Percentiles rank a stretch among this genome's conserved stretches.
phyloP scores from a whole-genome alignment of 2,888 invertebrate species.

The Ferdinandea cuprea region DNA sequence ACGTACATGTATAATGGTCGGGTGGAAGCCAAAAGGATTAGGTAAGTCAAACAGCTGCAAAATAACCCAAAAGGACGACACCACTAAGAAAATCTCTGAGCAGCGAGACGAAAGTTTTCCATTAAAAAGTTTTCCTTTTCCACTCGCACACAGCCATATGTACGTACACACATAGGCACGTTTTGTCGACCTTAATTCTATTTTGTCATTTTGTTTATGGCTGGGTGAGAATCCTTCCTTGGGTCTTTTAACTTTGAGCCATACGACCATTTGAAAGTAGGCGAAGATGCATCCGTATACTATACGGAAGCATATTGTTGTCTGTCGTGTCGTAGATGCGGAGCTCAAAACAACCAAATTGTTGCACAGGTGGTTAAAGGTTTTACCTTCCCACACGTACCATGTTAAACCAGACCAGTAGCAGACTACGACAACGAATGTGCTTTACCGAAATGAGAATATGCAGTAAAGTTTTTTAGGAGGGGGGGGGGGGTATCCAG shows the following conservation, averaged over 20 bases:
- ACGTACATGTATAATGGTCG: neutral
- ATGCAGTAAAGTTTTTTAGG: slow-evolving; percentile 45
- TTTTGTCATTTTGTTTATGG: slow-evolving; percentile 41
- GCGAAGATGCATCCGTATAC: slow-evolving; percentile 19
- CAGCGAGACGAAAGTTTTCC: slow-evolving; percentile 63
- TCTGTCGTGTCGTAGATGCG: slow-evolving; percentile 39
- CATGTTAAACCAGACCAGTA: slow-evolving; percentile 25
- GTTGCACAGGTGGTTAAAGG: slow-evolving; percentile 66
- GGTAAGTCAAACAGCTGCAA: slow-evolving; percentile 71
- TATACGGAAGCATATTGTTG: slow-evolving; percentile 6
- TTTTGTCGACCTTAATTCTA: slow-evolving; percentile 53
- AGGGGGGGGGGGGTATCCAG: slow-evolving; percentile 4
- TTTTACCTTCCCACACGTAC: slow-evolving; percentile 56
- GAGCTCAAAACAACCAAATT: slow-evolving; percentile 61
- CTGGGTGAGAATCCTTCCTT: neutral
- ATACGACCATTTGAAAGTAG: neutral
- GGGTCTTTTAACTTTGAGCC: slow-evolving; percentile 25
- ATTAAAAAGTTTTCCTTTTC: slow-evolving; percentile 66
- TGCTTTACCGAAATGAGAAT: slow-evolving; percentile 27
- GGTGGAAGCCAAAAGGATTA: slow-evolving; percentile 51
- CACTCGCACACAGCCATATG: neutral
- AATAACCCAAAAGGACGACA: slow-evolving; percentile 15
- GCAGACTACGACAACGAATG: slow-evolving; percentile 17
- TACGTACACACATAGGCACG: neutral
- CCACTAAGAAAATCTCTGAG: slow-evolving; percentile 52